phyloP scores from a whole-genome alignment of 2,113 vertebrate genomes.

The Craseonycteris thonglongyai region DNA sequence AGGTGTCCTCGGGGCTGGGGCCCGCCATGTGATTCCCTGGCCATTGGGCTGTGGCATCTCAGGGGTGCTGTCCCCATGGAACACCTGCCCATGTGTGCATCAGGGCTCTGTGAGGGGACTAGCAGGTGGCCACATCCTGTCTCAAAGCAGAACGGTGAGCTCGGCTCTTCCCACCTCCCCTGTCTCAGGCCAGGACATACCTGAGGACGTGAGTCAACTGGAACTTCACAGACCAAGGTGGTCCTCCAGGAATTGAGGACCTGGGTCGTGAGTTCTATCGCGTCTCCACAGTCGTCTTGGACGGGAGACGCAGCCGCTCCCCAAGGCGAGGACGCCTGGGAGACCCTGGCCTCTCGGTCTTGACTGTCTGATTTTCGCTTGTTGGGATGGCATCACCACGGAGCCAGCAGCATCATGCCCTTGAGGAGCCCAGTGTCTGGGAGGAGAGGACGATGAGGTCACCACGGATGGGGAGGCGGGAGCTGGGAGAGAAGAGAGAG shows the following conservation, averaged over 20 bases:
- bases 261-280: background rate
- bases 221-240: background rate
- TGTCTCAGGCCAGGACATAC: background rate
- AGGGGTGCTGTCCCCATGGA: rapidly evolving
- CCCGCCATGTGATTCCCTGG: background rate
- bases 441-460: background rate
- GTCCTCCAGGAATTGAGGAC: background rate
- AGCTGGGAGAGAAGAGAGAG: rapidly evolving
- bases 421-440: background rate
- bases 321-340: background rate
- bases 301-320: rapidly evolving
- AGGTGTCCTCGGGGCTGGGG: background rate
- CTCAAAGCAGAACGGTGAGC: no score
- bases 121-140: rapidly evolving
- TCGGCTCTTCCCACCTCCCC: background rate
- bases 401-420: background rate
- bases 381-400: background rate
- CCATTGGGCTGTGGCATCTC: background rate
- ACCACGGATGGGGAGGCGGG: background rate
- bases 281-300: rapidly evolving
- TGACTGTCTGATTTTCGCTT: background rate
- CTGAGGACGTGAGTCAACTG: rapidly evolving
- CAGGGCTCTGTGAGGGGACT: background rate
- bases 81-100: rapidly evolving
- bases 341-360: background rate